These are phyloP conservation scores for Dendrocincla tyrannina DNA, from an alignment of 2,797 vertebrate genomes.

Conservation along the genomic window DNA sequence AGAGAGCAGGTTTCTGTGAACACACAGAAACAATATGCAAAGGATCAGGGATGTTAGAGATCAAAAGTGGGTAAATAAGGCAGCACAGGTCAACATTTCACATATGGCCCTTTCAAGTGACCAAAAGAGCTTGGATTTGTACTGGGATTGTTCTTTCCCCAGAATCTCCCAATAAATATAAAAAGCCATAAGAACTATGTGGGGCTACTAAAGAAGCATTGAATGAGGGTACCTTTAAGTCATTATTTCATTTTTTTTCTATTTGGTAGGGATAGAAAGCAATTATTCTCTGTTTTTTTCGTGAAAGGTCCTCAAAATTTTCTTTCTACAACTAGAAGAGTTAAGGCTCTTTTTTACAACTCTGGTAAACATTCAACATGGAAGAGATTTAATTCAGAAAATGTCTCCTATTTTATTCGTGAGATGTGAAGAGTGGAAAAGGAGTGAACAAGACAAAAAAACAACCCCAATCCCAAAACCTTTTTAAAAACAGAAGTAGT, in stretches of 20 bases:
- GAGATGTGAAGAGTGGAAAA: conserved; percentile 3
- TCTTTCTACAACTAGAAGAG: not conserved
- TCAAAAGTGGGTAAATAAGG: not conserved
- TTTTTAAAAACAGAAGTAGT: not conserved
- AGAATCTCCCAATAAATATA: not conserved
- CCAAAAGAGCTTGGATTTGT: not conserved
- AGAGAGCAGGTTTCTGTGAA: conserved; percentile 52
- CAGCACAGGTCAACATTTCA: not conserved
- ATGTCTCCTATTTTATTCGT: not conserved
- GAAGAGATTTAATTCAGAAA: conserved; percentile 40
- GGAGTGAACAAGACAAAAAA: conserved; percentile 13
- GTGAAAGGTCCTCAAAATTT: not conserved
- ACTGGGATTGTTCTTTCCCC: not conserved
- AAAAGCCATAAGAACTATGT: not conserved
- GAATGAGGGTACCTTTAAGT: not conserved
- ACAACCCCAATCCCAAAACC: not conserved
- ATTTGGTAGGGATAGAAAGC: not conserved
- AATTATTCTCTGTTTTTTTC: not conserved
- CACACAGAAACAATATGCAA: conserved; percentile 17
- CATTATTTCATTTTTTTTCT: not conserved
- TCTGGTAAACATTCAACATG: not conserved
- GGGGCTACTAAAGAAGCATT: not conserved
- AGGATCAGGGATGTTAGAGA: not conserved
- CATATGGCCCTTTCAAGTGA: not conserved
- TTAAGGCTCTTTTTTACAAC: not conserved